Evolutionary conservation across 2,888 invertebrate species (phyloP).

Genomic region (Diadegma fenestrale): DNA sequence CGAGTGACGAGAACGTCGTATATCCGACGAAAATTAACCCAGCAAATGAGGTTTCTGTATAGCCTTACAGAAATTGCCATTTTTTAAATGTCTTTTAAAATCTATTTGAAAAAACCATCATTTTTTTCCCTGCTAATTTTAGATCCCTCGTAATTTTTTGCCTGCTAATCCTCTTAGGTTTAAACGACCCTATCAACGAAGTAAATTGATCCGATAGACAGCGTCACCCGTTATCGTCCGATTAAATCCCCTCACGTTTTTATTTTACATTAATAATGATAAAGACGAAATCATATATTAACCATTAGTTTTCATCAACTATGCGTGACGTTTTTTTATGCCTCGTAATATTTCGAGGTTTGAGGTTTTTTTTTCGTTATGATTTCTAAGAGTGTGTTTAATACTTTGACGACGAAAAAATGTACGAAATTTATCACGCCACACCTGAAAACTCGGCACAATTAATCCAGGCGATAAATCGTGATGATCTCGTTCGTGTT

Average conservation of each 20-base stretch:
- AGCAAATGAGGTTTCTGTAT: slow-evolving; percentile 2
- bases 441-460: neutral
- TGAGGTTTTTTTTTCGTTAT: neutral
- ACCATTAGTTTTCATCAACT: neutral
- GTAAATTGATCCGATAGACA: slow-evolving; percentile 43
- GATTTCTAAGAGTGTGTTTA: neutral
- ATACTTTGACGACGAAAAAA: neutral
- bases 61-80: neutral
- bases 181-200: slow-evolving; percentile 30
- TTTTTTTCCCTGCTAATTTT: neutral
- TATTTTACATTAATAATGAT: neutral
- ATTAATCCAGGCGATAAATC: neutral
- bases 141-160: slow-evolving; percentile 4
- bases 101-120: neutral
- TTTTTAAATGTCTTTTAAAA: neutral
- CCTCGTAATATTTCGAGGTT: neutral
- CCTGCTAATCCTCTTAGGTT: slow-evolving; percentile 52
- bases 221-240: neutral
- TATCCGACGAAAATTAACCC: slow-evolving; percentile 24
- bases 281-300: neutral
- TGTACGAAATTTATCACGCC: too few species aligned
- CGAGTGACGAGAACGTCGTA: slow-evolving; percentile 2
- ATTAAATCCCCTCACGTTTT: slow-evolving; percentile 18
- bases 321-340: neutral
- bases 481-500: slow-evolving; percentile 5